Conservation (phyloP, 2,797 vertebrate genomes). For the Rhinella marina region DNA sequence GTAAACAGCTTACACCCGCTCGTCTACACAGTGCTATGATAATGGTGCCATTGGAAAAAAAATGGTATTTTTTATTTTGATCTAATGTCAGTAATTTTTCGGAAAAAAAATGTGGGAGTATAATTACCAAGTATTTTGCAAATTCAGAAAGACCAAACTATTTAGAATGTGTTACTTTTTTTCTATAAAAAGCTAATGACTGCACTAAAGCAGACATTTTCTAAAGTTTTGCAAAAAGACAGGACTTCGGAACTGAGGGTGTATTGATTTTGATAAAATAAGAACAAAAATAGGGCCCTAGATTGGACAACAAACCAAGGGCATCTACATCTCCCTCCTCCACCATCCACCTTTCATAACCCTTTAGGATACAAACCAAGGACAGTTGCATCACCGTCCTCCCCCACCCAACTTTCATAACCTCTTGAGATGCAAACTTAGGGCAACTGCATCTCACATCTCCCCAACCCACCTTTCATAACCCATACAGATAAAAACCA, state of each 20-base stretch:
- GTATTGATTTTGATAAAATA: no score
- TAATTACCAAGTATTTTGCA: neutral
- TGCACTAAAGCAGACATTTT: neutral
- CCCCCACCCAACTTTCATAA: no score
- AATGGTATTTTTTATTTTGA: neutral
- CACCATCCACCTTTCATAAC: no score
- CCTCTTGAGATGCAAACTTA: no score
- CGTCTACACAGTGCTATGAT: neutral
- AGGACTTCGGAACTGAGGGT: neutral
- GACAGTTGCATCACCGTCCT: no score
- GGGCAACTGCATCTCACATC: no score
- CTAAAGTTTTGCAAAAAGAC: neutral
- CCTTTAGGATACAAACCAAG: no score
- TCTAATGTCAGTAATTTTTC: neutral
- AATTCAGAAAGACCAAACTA: neutral
- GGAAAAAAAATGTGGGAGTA: constrained; percentile 1
- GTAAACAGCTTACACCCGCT: neutral
- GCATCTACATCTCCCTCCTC: no score
- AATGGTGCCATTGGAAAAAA: neutral
- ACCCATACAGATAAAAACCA: no score
- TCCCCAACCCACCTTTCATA: no score
- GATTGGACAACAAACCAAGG: no score
- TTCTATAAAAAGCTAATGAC: neutral
- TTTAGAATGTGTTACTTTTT: neutral
- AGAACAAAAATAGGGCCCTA: neutral